Evolutionary conservation across 2,888 invertebrate genomes (phyloP), one percentile per base, ranked within the genome.

Genomic region (Andrena haemorrhoa): DNA sequence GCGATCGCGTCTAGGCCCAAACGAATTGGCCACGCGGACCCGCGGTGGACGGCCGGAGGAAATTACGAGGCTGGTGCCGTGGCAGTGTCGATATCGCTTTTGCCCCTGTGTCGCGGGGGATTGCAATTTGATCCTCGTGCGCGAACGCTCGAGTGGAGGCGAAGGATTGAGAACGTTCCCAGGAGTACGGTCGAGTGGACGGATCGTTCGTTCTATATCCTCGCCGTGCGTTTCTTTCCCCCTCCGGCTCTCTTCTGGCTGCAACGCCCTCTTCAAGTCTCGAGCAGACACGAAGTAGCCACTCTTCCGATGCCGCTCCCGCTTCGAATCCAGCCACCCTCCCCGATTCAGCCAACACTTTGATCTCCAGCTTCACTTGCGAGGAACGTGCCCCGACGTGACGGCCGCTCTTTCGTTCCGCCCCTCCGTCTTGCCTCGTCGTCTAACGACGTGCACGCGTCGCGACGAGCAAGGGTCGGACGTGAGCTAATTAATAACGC

Each of bases 281-380:
- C 86, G 83, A 88, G 85, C 86, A 86, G 89, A 85, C 85, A 85
- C 87, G 89, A 86, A 85, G 81, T 86, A 88, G 88, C 88, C 87
- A 87, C 89, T 88, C 89, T 84, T 61, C 41, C 49, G 76, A 73
- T 82, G 70, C 47, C 77, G 26, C 51, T 63, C 72, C 78, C 63
- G 64, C 77, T 83, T 85, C 79, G 83, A 84, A 87, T 78, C 79
- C 77, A 84, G 87, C 79, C 84, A 85, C 84, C 85, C 85, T 85
- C 76, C 1, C 79, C 82, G 58, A 75, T 75, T 63, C 56, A 56
- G 56, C 83, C 75, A 77, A 81, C 85, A 88, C 89, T 88, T 88
- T 89, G 88, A 87, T 89, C 89, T 87, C 85, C 35, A 58, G 66
- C 51, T 72, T 26, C 75, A 68, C 65, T 79, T 66, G 73, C 63